Conservation (phyloP, 2,113 vertebrate species). For the Eidolon helvum region DNA sequence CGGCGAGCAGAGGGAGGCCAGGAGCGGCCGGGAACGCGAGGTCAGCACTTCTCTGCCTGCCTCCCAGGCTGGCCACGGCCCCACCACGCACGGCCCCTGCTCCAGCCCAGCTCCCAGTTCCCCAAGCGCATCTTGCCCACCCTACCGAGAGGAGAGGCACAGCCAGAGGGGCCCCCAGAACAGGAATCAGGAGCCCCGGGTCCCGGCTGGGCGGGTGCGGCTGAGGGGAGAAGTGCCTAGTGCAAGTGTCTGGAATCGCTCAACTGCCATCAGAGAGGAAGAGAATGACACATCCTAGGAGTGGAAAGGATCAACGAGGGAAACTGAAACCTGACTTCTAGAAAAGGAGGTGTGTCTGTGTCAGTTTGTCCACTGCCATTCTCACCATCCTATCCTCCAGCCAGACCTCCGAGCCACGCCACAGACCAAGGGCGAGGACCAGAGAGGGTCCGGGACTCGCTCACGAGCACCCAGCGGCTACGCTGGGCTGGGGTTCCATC, state of each 20-base stretch:
- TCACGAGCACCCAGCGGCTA: background rate
- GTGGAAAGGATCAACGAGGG: background rate
- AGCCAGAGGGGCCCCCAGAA: background rate
- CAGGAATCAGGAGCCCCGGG: background rate
- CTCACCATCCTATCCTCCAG: background rate
- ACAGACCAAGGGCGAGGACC: background rate
- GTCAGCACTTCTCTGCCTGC: conserved; percentile 56
- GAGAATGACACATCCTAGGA: background rate
- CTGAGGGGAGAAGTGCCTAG: background rate
- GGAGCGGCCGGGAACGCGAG: background rate
- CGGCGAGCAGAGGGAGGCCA: background rate
- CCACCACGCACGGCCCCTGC: background rate
- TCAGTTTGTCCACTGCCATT: background rate
- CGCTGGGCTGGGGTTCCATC: background rate
- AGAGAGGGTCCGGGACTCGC: background rate
- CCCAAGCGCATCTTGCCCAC: background rate
- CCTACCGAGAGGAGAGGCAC: background rate
- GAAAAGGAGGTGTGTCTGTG: background rate
- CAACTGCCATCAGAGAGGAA: background rate
- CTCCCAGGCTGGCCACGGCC: background rate
- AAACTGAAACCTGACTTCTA: background rate
- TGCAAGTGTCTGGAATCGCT: background rate
- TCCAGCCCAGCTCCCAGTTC: background rate
- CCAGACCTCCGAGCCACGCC: background rate
- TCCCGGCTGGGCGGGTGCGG: rapidly evolving